Evolutionary conservation across 2,888 invertebrate species (phyloP).

Genomic region (Chloroclysta siterata): DNA sequence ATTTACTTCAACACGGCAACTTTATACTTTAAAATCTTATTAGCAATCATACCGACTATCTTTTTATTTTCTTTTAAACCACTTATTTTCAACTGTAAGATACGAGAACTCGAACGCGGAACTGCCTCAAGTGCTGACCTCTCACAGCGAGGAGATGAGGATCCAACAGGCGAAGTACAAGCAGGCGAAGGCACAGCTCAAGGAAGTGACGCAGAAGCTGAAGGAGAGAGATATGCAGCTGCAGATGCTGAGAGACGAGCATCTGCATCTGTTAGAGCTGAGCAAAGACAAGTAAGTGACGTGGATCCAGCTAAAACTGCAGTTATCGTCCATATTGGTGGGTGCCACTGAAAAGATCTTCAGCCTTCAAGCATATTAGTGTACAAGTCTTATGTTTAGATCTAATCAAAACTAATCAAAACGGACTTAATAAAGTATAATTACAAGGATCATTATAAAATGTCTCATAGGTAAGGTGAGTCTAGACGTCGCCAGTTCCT

Average conservation of each 20-base stretch:
- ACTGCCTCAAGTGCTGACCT: conserved; percentile 89
- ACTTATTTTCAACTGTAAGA: conserved; percentile 52
- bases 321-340: no score
- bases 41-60: no score
- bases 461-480: no score
- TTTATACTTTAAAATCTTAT: no score
- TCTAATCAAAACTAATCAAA: no score
- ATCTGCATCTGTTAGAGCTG: conserved; percentile 88
- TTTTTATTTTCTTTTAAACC: neutral
- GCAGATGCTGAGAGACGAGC: conserved; percentile 87
- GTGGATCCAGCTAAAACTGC: neutral
- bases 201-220: conserved; percentile 86
- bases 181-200: conserved; percentile 86
- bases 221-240: conserved; percentile 89
- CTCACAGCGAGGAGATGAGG: conserved; percentile 91
- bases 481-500: no score
- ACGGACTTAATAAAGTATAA: no score
- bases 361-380: no score
- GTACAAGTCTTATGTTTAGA: no score
- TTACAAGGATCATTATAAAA: no score
- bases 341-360: no score
- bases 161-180: conserved; percentile 89
- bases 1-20: no score
- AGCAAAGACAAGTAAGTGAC: conserved; percentile 87
- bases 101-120: conserved; percentile 92